Percentiles rank a stretch among this genome's conserved stretches.
These are phyloP conservation scores for Ctenoplectra terminalis DNA, from an alignment of 1,140 invertebrate genomes.

Conservation along the genomic window DNA sequence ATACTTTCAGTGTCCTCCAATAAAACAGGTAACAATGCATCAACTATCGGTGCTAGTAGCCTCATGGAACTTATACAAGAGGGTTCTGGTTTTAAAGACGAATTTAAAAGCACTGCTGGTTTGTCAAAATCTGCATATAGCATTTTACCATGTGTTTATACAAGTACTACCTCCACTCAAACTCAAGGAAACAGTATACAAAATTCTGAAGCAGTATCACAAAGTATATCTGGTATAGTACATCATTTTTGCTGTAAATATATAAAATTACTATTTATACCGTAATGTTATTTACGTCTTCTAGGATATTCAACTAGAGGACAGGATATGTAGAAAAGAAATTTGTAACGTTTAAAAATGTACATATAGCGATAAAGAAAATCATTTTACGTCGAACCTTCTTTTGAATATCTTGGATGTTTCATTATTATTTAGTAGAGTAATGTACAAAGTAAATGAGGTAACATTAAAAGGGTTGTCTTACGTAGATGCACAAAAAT, in stretches of 20 bases:
- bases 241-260: background rate
- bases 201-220: constrained; percentile 76
- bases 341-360: constrained; percentile 10
- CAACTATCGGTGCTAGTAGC: constrained; percentile 82
- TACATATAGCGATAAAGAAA: background rate
- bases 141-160: constrained; percentile 89
- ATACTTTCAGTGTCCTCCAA: constrained; percentile 82
- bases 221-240: constrained; percentile 72
- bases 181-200: constrained; percentile 82
- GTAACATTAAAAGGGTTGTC: no score
- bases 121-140: constrained; percentile 88
- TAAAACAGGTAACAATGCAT: constrained; percentile 79
- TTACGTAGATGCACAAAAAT: no score
- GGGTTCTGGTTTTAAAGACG: constrained; percentile 90
- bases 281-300: background rate
- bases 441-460: background rate
- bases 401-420: background rate
- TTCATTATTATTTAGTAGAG: background rate
- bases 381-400: background rate
- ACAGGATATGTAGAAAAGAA: background rate
- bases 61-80: constrained; percentile 91
- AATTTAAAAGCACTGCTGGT: constrained; percentile 88
- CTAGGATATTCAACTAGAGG: background rate
- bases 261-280: background rate
- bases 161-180: constrained; percentile 87